Evolutionary conservation across 30 jellyfish, hydroid and myxozoan species (phyloP).

Genomic region (Turritopsis rubra): DNA sequence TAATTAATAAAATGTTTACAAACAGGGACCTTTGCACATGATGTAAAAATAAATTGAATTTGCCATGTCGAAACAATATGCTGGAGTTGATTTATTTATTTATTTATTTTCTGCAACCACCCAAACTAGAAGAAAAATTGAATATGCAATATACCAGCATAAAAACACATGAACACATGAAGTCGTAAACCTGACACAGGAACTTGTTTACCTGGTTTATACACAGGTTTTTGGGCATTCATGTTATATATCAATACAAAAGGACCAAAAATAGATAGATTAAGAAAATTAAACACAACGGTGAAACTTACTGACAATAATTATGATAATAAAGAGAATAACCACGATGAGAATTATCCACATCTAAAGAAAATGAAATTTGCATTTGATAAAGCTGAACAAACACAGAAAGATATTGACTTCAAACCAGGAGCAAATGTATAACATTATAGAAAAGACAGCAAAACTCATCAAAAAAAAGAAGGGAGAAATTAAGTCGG

Average conservation of each 20-base stretch:
- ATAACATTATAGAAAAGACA: too few species aligned
- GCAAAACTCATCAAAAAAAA: too few species aligned
- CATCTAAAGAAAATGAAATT: slow-evolving; percentile 47
- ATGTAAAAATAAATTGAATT: not conserved
- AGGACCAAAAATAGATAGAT: not conserved
- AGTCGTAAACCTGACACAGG: too few species aligned
- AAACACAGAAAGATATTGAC: too few species aligned
- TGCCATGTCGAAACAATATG: not conserved
- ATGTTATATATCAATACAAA: not conserved
- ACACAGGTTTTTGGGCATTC: too few species aligned
- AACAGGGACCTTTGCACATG: not conserved
- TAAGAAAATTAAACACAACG: not conserved
- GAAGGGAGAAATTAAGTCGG: too few species aligned
- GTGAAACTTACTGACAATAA: slow-evolving; percentile 78
- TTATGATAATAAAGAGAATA: slow-evolving; percentile 65
- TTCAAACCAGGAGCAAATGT: too few species aligned
- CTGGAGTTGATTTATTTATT: not conserved
- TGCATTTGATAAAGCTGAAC: too few species aligned
- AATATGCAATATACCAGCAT: not conserved
- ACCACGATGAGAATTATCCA: slow-evolving; percentile 88
- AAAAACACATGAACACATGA: not conserved
- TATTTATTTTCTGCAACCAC: not conserved
- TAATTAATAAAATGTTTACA: too few species aligned
- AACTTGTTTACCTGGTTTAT: too few species aligned
- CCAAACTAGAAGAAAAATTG: slow-evolving; percentile 10